Evolutionary conservation across 2,888 invertebrate species (phyloP).

Genomic region (Xestia xanthographa): DNA sequence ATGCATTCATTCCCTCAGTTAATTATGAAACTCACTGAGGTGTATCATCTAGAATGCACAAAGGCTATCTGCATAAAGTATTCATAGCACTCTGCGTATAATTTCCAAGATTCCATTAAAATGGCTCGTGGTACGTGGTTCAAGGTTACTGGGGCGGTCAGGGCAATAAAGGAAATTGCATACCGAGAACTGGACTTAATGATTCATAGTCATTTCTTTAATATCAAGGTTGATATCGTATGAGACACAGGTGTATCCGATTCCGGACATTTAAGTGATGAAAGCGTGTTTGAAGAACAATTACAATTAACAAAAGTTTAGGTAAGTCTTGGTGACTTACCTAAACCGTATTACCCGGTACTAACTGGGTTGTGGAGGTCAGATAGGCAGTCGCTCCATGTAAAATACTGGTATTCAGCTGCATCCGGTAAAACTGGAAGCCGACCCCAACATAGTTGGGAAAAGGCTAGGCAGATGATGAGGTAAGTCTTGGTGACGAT

Average conservation of each 20-base stretch:
- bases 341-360: no score
- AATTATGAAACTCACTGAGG: slow-evolving; percentile 10
- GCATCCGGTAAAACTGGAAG: no score
- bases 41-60: slow-evolving; percentile 24
- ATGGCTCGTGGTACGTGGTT: background rate
- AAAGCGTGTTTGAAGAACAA: background rate
- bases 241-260: background rate
- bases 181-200: slow-evolving; percentile 19
- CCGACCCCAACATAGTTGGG: no score
- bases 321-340: background rate
- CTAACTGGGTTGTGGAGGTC: no score
- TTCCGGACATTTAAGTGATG: background rate
- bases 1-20: slow-evolving; percentile 8
- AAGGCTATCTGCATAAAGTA: slow-evolving; percentile 18
- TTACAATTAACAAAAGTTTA: background rate
- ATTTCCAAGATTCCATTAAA: slow-evolving; percentile 27
- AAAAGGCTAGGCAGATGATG: no score
- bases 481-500: background rate
- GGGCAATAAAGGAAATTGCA: slow-evolving; percentile 30
- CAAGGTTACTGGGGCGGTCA: slow-evolving; percentile 15
- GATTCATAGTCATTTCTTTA: slow-evolving; percentile 25
- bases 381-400: no score
- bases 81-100: slow-evolving; percentile 20
- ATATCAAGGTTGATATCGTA: slow-evolving; percentile 3
- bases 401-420: no score